Conservation (phyloP, 2,888 invertebrate genomes). For the Thereva unica region DNA sequence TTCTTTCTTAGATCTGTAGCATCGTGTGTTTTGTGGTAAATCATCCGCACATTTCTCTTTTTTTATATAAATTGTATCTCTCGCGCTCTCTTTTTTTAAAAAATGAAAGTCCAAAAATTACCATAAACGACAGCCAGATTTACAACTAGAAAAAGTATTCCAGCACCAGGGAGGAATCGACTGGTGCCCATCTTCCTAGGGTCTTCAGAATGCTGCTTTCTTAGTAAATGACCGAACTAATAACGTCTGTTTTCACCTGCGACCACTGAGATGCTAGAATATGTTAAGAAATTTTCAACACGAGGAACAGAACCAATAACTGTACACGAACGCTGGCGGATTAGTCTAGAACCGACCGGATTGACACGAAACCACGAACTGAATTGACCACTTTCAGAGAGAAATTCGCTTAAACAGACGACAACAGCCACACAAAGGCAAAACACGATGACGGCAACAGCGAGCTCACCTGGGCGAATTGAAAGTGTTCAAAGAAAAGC, state of each 20-base stretch:
- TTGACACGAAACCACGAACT: slow-evolving; percentile 30
- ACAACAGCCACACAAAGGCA: neutral
- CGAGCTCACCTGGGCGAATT: neutral
- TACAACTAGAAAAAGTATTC: slow-evolving; percentile 35
- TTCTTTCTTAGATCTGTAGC: too few relatives aligned
- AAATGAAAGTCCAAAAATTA: slow-evolving; percentile 40
- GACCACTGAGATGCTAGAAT: slow-evolving; percentile 1
- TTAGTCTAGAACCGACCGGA: slow-evolving; percentile 18
- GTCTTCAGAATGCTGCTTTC: neutral
- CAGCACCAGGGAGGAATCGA: slow-evolving; percentile 11
- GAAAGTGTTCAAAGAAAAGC: slow-evolving; percentile 25
- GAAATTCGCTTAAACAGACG: slow-evolving; percentile 19
- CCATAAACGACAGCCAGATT: slow-evolving; percentile 37
- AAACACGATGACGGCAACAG: slow-evolving; percentile 19
- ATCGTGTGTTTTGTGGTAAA: too few relatives aligned
- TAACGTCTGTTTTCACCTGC: too few relatives aligned
- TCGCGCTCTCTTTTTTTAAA: slow-evolving; percentile 28
- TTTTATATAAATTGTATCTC: neutral
- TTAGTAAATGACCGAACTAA: too few relatives aligned
- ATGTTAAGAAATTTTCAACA: neutral
- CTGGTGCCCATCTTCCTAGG: slow-evolving; percentile 11
- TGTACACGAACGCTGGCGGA: slow-evolving; percentile 1
- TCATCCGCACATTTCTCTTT: too few relatives aligned
- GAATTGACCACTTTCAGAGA: slow-evolving; percentile 34
- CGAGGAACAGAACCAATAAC: slow-evolving; percentile 2